These are phyloP conservation scores for Crypturellus undulatus DNA, from an alignment of 2,113 vertebrate genomes.

Conservation along the genomic window DNA sequence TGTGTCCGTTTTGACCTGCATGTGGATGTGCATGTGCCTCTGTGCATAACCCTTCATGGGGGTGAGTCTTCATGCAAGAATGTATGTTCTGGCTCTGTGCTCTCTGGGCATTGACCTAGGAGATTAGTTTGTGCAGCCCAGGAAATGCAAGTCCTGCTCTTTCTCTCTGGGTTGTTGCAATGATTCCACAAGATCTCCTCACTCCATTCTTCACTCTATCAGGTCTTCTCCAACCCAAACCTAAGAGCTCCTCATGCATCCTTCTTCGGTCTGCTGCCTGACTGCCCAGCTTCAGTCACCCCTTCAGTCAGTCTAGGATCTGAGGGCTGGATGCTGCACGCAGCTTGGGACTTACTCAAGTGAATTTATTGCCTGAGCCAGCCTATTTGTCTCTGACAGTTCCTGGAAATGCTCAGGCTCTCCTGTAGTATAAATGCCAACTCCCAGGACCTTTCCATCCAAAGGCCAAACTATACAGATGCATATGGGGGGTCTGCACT, in stretches of 20 bases:
- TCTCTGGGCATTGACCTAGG: not conserved
- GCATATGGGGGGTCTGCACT: not conserved
- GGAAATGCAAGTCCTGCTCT: not conserved
- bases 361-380: not conserved
- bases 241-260: not conserved
- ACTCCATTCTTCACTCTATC: not conserved
- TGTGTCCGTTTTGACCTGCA: not conserved
- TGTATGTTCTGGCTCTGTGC: not conserved
- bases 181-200: not conserved
- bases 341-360: not conserved
- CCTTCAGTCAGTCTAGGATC: not conserved
- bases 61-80: not conserved
- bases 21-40: not conserved
- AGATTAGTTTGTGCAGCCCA: not conserved
- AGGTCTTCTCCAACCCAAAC: not conserved
- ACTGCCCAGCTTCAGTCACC: not conserved
- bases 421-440: fast-evolving
- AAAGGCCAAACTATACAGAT: not conserved
- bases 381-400: not conserved
- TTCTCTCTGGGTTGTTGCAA: not conserved
- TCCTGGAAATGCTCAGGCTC: not conserved
- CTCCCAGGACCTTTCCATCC: not conserved
- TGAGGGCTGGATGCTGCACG: not conserved
- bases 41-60: not conserved
- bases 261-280: not conserved